Percentiles rank a stretch among this genome's conserved stretches.
Conservation (phyloP, 2,888 invertebrate species). For the Xanthia togata region DNA sequence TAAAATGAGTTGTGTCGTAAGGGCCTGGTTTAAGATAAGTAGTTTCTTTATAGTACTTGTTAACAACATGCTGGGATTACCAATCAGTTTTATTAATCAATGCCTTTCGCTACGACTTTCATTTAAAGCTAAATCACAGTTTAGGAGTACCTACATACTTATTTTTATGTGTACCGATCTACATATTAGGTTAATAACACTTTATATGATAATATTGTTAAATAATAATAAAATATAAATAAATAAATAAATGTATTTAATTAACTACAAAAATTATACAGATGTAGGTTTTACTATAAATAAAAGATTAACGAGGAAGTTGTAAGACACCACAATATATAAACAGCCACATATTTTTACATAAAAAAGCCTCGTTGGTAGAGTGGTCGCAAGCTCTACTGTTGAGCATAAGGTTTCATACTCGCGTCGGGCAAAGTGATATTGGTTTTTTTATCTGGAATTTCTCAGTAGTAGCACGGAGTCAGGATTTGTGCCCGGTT, state of each 20-base stretch:
- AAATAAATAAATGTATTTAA: background rate
- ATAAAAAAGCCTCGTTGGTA: no score
- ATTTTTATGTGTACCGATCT: background rate
- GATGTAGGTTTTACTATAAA: background rate
- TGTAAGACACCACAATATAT: no score
- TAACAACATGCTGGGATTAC: slow-evolving; percentile 3
- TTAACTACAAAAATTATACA: background rate
- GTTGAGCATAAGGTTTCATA: no score
- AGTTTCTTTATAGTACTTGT: background rate
- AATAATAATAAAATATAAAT: no score
- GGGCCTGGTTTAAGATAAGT: background rate
- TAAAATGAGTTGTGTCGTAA: slow-evolving; percentile 28
- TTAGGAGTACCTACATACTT: background rate
- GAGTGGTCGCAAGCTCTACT: no score
- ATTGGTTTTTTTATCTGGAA: no score
- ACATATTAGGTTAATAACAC: no score
- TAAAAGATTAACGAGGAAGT: background rate
- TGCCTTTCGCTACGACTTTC: background rate
- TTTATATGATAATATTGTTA: background rate
- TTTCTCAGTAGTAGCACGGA: no score
- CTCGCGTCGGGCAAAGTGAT: no score
- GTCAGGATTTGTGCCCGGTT: no score
- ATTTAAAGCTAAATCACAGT: background rate
- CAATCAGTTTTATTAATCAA: slow-evolving; percentile 10
- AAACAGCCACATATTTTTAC: no score